Conservation (phyloP, 2,888 invertebrate species). For the Hoplodrina blanda region DNA sequence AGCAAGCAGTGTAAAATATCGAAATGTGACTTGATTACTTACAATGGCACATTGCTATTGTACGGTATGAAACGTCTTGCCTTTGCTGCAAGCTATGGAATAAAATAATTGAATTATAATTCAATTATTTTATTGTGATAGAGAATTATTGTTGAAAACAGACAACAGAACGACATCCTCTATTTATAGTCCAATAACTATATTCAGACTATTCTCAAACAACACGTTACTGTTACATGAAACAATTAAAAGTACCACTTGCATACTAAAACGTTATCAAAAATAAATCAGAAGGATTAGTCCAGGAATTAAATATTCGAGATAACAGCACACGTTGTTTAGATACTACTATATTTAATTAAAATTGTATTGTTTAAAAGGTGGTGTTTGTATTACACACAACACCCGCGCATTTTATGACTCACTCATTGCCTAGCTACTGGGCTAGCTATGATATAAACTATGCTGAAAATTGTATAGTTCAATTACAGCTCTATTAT, state of each 20-base stretch:
- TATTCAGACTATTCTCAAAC: constrained; percentile 10
- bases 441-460: constrained; percentile 13
- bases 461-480: constrained; percentile 5
- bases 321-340: constrained; percentile 37
- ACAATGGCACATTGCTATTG: neutral
- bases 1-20: constrained; percentile 14
- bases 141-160: constrained; percentile 2
- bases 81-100: neutral
- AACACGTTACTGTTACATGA: constrained; percentile 37
- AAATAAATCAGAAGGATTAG: constrained; percentile 53
- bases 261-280: constrained; percentile 35
- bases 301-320: constrained; percentile 49
- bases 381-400: constrained; percentile 1
- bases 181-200: constrained; percentile 1
- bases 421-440: neutral
- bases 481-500: constrained; percentile 12
- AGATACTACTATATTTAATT: constrained; percentile 36
- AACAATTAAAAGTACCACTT: constrained; percentile 31
- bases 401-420: constrained; percentile 11
- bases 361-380: constrained; percentile 14
- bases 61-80: constrained; percentile 1
- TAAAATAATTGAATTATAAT: too few relatives aligned
- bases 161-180: neutral
- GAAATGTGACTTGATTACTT: constrained; percentile 1
- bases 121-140: too few relatives aligned